Evolutionary conservation across 2,797 vertebrate species (phyloP).

Genomic region (Danio jaintianensis): DNA sequence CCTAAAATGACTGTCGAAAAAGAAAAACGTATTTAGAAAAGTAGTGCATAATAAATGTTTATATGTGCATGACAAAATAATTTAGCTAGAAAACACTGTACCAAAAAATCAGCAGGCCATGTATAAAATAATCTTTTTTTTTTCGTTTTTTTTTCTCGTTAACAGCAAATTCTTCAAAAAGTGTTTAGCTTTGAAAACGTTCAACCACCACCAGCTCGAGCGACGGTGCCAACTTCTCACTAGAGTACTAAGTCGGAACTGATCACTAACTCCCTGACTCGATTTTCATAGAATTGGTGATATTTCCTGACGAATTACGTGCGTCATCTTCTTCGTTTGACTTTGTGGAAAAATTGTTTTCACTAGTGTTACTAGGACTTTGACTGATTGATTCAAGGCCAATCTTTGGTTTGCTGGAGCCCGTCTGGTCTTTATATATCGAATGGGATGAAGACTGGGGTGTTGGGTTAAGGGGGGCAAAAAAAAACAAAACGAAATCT

Average conservation of each 20-base stretch:
- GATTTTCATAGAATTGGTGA: slow-evolving; percentile 66
- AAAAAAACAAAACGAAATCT: slow-evolving; percentile 58
- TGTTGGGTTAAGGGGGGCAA: slow-evolving; percentile 50
- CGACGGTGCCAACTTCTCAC: slow-evolving; percentile 85
- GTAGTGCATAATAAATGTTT: slow-evolving; percentile 98
- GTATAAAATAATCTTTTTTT: slow-evolving; percentile 89
- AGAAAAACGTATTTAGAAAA: slow-evolving; percentile 92
- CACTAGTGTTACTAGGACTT: slow-evolving; percentile 70
- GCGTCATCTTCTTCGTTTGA: slow-evolving; percentile 84
- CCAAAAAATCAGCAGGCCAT: slow-evolving; percentile 96
- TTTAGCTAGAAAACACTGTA: slow-evolving; percentile 99
- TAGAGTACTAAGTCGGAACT: slow-evolving; percentile 88
- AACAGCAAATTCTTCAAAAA: slow-evolving; percentile 99
- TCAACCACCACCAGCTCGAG: slow-evolving; percentile 87
- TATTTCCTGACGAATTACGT: slow-evolving; percentile 53
- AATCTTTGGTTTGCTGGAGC: slow-evolving; percentile 96
- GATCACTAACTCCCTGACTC: slow-evolving; percentile 93
- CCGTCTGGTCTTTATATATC: slow-evolving; percentile 71
- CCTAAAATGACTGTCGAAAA: slow-evolving; percentile 99
- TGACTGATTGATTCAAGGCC: slow-evolving; percentile 86
- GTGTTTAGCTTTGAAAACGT: slow-evolving; percentile 93
- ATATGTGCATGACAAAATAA: slow-evolving; percentile 97
- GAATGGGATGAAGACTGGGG: slow-evolving; percentile 27
- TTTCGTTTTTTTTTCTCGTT: slow-evolving; percentile 80
- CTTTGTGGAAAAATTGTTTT: slow-evolving; percentile 80